These are phyloP conservation scores for Elephantulus edwardii DNA, from an alignment of 2,113 vertebrate genomes.

Conservation along the genomic window DNA sequence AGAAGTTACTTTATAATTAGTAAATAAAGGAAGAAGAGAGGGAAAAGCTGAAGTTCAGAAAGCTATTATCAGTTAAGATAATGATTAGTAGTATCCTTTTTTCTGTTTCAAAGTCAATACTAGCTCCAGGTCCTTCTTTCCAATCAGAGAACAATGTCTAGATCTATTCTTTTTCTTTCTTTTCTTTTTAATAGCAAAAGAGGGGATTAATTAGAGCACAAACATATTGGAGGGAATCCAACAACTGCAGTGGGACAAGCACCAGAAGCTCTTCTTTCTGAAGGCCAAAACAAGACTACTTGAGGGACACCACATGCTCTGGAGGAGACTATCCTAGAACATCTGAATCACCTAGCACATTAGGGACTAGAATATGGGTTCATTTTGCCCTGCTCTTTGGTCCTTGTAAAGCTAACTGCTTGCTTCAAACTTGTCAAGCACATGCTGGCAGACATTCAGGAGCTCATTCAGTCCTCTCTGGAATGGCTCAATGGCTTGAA, in stretches of 20 bases:
- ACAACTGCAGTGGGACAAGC: background rate
- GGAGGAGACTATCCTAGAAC: background rate
- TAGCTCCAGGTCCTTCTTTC: too few species aligned
- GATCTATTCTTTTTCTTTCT: too few species aligned
- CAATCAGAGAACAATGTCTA: too few species aligned
- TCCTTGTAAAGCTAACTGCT: slow-evolving; percentile 78
- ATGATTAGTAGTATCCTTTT: too few species aligned
- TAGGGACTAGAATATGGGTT: slow-evolving; percentile 60
- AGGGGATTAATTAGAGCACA: too few species aligned
- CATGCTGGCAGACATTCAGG: slow-evolving; percentile 91
- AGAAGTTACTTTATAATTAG: too few species aligned
- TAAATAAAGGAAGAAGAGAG: too few species aligned
- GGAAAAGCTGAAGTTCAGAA: too few species aligned
- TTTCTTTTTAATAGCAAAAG: too few species aligned
- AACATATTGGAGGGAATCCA: slow-evolving; percentile 36
- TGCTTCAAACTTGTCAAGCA: slow-evolving; percentile 95
- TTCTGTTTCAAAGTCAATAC: too few species aligned
- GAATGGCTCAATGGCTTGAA: slow-evolving; percentile 91
- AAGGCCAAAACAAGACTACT: slow-evolving; percentile 21
- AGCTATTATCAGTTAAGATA: too few species aligned
- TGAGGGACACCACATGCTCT: slow-evolving; percentile 40
- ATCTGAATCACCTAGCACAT: background rate
- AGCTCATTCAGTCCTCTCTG: slow-evolving; percentile 92
- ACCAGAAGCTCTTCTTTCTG: slow-evolving; percentile 21
- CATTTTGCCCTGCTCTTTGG: slow-evolving; percentile 64